Percentiles rank a stretch among this genome's conserved stretches.
These are phyloP conservation scores for Drosophila suboccidentalis DNA, from an alignment of 2,888 invertebrate species.

Conservation along the genomic window DNA sequence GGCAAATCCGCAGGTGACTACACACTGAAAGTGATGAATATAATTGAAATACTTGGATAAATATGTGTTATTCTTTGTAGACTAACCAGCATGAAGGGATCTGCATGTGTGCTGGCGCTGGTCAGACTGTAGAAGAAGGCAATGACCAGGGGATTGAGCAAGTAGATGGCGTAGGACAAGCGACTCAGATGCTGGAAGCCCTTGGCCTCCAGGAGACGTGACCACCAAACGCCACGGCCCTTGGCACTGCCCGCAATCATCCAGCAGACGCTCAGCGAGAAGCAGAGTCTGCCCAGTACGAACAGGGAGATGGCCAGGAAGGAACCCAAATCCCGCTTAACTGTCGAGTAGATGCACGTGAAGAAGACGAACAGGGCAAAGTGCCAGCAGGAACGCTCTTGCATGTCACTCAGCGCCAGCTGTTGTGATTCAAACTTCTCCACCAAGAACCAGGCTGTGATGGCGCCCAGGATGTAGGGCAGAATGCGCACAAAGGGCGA, in stretches of 20 bases:
- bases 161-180: conserved; percentile 87
- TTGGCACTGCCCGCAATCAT: conserved; percentile 87
- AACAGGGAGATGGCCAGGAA: conserved; percentile 86
- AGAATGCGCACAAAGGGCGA: conserved; percentile 86
- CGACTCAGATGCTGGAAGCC: conserved; percentile 86
- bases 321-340: conserved; percentile 85
- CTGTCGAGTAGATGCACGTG: conserved; percentile 83
- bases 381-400: conserved; percentile 83
- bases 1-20: conserved; percentile 83
- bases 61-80: not conserved
- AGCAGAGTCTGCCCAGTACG: conserved; percentile 86
- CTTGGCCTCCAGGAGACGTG: conserved; percentile 83
- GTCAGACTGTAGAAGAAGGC: conserved; percentile 85
- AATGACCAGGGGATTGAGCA: conserved; percentile 87
- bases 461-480: conserved; percentile 86
- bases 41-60: not conserved
- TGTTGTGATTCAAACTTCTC: conserved; percentile 73
- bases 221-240: conserved; percentile 86
- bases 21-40: conserved; percentile 62
- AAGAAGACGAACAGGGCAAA: conserved; percentile 81
- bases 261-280: conserved; percentile 87
- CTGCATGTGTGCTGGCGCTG: conserved; percentile 83
- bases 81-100: conserved; percentile 85
- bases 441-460: conserved; percentile 85
- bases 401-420: conserved; percentile 57